Base-by-base conservation (phyloP, 1,140 invertebrate species). In the Argopecten irradians region DNA sequence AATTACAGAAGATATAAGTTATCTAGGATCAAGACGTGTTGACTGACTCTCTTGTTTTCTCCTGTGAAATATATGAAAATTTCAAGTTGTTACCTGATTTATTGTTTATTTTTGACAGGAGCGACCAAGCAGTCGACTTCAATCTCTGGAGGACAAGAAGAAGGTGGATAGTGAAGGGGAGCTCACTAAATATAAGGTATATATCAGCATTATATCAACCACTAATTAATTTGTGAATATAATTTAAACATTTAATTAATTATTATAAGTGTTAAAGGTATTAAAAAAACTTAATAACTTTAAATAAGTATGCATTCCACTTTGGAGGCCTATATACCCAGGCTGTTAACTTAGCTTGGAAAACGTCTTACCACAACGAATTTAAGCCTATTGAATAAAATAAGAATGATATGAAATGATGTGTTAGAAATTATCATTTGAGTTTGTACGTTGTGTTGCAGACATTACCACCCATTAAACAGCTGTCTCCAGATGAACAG, bases 401-500 rank as follows among this genome's bases (percentile, higher is more conserved):
- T 9, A 7, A 7, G 22, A 82, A 82, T n/a, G 55, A 32, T 13
- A 7, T 82, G 55, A 82, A n/a, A 82, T 82, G 32, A 82, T 82
- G 55, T 82, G 3, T 82, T n/a, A n/a, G 32, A n/a, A 82, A 82
- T 84, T 19, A 3, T 3, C 22, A n/a, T 84, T 13, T 84, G 34
- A 28, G 22, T 84, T 84, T 28, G n/a, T n/a, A 34, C 1, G 28
- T 83, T 34, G 28, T 86, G 82, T 83, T 86, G 16, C 84, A 94
- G 94, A 95, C 95, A 0, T 91, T 95, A 32, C 95, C 95, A 36
- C 94, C 95, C 82, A 95, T 95, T 36, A 94, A 93, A 82, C 88
- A 93, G 85, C 85, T 92, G 13, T 93, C 94, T 19, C 89, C 92
- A 0, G 94, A 95, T 89, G 93, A 93, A 35, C 89, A 93, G 84